Base-by-base conservation (phyloP, 2,888 invertebrate genomes). In the Papilio elwesi region DNA sequence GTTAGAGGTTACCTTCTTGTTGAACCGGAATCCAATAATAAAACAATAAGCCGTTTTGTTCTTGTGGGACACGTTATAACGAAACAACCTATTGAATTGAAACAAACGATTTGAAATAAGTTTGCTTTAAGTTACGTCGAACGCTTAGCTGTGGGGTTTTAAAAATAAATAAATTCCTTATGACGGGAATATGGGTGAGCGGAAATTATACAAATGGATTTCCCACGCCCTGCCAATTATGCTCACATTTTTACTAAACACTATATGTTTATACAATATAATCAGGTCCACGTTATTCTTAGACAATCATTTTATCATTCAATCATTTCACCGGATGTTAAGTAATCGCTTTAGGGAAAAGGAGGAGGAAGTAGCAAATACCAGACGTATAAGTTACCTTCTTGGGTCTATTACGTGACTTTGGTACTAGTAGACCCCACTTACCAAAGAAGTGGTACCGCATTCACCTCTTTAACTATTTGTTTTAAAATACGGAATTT, bases 21-120 rank as follows among this genome's bases (percentile, higher is more conserved):
- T 52, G 51, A 52, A 71, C 49, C 11, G 71, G 71, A 71, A 66
- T 59, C 26, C 59, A 67, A 71, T 67, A 71, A 71, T 43, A 70
- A 47, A 71, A 71, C 59, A 65, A 65, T 71, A 66, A 65, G 67
- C n/a, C 16, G 15, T 38, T 38, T 57, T 49, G 13, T n/a, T 52
- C 59, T 4, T 55, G 48, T 59, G 51, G 16, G 59, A 53, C n/a
- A n/a, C 49, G 11, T 11, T 59, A 8, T 6, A 36, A 6, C 43
- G 7, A 43, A 43, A 43, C 43, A 9, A 43, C 43, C 43, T 15
- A 59, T 38, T n/a, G 43, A 62, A 43, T 43, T n/a, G 59, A 15
- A 62, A 62, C 59, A 59, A n/a, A 59, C 38, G 15, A 62, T 43
- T 43, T 62, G 8, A 62, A 62, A 43, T 43, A 43, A 62, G 59